Base-by-base conservation (phyloP, 2,113 vertebrate genomes). In the Dunckerocampus dactyliophorus region DNA sequence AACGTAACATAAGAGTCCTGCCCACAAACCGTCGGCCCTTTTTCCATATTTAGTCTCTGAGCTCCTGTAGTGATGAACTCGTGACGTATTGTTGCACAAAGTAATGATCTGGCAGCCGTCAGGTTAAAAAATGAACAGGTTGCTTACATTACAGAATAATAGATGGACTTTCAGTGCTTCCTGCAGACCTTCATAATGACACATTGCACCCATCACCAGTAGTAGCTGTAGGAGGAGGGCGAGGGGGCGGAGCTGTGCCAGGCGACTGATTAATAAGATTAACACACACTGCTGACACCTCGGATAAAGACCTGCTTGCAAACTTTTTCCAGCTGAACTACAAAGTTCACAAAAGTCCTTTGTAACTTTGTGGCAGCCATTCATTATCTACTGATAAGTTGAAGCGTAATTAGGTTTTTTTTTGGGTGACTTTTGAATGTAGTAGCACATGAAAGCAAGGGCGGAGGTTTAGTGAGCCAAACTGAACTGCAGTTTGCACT, bases 251-350 rank as follows among this genome's bases (percentile, higher is more conserved):
- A 65, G 59, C 55, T 75, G 59, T 62, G 69, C 58, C 67, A 76
- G 72, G 74, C 46, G 49, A 79, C 74, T 85, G 74, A 79, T 85
- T 77, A 79, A 77, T 82, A 65, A 71, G 76, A 82, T 82, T 82
- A 81, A 63, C 80, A 87, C 52, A 45, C 47, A 24, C 47, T 83
- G 78, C 83, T 82, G 82, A 86, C 83, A 71, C 55, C n/a, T 4
- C 17, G 51, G 61, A 67, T 46, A 49, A 83, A 72, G 65, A 63
- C 55, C 65, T 62, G 72, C 34, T 72, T 76, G 77, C 75, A 81
- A 75, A 65, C 65, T 51, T 63, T 31, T 67, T 11, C 3, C 11
- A 37, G 53, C 13, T 63, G 59, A 75, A 70, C 71, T 67, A 28
- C 47, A 74, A 24, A 70, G 56, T 57, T 48, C 58, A 74, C 56